A percentile compares a stretch with the other conserved stretches of the same genome.
These are phyloP conservation scores for Phorcus lineatus DNA, from an alignment of 2,888 invertebrate genomes.

Conservation along the genomic window DNA sequence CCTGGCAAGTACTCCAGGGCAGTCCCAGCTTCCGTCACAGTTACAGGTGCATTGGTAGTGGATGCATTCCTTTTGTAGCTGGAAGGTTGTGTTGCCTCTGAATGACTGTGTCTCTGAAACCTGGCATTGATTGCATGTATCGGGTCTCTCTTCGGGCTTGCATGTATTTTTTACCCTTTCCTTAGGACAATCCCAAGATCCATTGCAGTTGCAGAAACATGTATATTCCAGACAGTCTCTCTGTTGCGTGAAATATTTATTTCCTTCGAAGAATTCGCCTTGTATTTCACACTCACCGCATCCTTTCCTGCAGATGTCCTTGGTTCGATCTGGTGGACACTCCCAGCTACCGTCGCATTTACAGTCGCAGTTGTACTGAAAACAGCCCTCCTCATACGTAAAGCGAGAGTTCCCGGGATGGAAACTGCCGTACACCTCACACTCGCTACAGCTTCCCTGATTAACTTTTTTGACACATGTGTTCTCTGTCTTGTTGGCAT, in stretches of 20 bases:
- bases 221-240: slow-evolving; percentile 54
- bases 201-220: slow-evolving; percentile 63
- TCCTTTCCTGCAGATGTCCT: slow-evolving; percentile 46
- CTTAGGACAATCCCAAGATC: slow-evolving; percentile 59
- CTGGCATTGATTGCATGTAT: slow-evolving; percentile 33
- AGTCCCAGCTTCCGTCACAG: slow-evolving; percentile 66
- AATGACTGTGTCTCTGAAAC: slow-evolving; percentile 38
- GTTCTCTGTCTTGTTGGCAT: slow-evolving; percentile 51
- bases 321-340: slow-evolving; percentile 50
- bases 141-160: not conserved
- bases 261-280: slow-evolving; percentile 41
- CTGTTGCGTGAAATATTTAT: slow-evolving; percentile 43
- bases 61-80: slow-evolving; percentile 55
- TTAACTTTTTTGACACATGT: slow-evolving; percentile 39
- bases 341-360: slow-evolving; percentile 59
- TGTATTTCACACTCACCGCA: slow-evolving; percentile 52
- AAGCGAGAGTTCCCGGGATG: slow-evolving; percentile 53
- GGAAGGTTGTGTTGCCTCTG: slow-evolving; percentile 55
- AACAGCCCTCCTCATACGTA: slow-evolving; percentile 54
- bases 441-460: slow-evolving; percentile 48
- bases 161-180: slow-evolving; percentile 50
- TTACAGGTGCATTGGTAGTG: slow-evolving; percentile 62
- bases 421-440: slow-evolving; percentile 50
- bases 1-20: slow-evolving; percentile 55
- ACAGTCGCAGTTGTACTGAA: slow-evolving; percentile 63